Percentiles rank a stretch among this genome's conserved stretches.
phyloP scores from a whole-genome alignment of 64 coral and sea anemone species.

The Exaiptasia diaphana region DNA sequence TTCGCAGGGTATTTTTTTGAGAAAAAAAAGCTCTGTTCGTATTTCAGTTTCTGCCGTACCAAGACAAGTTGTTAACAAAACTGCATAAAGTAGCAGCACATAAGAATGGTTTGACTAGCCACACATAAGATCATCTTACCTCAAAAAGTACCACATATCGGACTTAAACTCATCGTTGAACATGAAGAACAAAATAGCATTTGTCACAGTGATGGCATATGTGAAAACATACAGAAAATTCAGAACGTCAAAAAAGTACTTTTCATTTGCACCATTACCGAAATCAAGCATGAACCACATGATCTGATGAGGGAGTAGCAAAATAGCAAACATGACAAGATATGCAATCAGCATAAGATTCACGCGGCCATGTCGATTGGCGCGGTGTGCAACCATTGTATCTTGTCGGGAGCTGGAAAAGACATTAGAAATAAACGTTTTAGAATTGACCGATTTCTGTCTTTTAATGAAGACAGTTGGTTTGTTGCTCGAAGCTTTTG shows the following conservation, averaged over 20 bases:
- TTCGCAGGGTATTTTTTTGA: too few relatives aligned
- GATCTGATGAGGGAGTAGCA: slow-evolving; percentile 70
- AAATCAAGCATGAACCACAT: slow-evolving; percentile 76
- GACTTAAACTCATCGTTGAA: slow-evolving; percentile 63
- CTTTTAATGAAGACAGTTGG: too few relatives aligned
- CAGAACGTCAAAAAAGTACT: slow-evolving; percentile 24
- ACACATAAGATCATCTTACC: neutral
- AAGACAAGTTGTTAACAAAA: too few relatives aligned
- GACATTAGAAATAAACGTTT: neutral
- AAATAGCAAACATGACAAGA: slow-evolving; percentile 41
- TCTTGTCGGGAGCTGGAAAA: slow-evolving; percentile 43
- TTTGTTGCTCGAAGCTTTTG: too few relatives aligned
- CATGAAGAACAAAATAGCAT: slow-evolving; percentile 58
- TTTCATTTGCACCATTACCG: slow-evolving; percentile 4
- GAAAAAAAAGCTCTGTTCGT: too few relatives aligned
- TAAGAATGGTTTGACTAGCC: too few relatives aligned
- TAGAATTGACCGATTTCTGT: too few relatives aligned
- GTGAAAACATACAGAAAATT: slow-evolving; percentile 63
- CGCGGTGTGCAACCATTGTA: slow-evolving; percentile 2
- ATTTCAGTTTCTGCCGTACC: too few relatives aligned
- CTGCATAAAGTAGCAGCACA: too few relatives aligned
- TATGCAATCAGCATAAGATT: slow-evolving; percentile 55
- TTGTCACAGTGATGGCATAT: slow-evolving; percentile 62
- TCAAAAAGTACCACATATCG: slow-evolving; percentile 51
- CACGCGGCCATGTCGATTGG: slow-evolving; percentile 52